Base-by-base conservation (phyloP, 2,113 vertebrate species). In the Mastomys coucha region DNA sequence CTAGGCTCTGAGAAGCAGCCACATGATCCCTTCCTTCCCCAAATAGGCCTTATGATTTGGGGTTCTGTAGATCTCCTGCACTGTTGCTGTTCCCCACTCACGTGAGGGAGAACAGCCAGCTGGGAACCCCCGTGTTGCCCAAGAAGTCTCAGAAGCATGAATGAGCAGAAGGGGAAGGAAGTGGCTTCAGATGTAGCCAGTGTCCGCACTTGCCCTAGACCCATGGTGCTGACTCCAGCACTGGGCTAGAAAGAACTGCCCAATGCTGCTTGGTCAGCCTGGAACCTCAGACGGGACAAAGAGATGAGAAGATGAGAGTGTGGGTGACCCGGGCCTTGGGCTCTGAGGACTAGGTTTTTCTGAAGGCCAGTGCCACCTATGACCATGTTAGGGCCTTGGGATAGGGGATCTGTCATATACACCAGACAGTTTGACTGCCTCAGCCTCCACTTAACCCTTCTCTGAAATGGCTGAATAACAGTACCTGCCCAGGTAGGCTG, bases 91-190 rank as follows among this genome's bases (percentile, higher is more conserved):
- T 1, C 36, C 88, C 65, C 53, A 0, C 2, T 45, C 89, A 69
- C 24, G 1, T 92, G 96, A 39, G 13, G 67, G n/a, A 7, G 1
- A 20, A 4, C 22, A 0, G 91, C 73, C 56, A 56, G 49, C 92
- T 13, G 88, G 93, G 93, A 95, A 73, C 36, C 70, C 91, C 94
- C 56, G 2, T 82, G 58, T 96, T 96, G 73, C 95, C 87, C 95
- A 96, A 93, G 88, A 75, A 39, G 75, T 20, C 63, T 4, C n/a
- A 0, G 56, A 93, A 58, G 56, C 72, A 20, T 91, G 96, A 96
- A 85, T 93, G 96, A 94, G n/a, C 92, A 84, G 81, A 72, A 73
- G 33, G 82, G 91, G 97, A 95, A 96, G 96, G 96, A 97, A 96
- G 93, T 49, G 58, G 16, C 86, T 45, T 26, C 10, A 0, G 14